Conservation (phyloP, 2,113 vertebrate genomes). For the Chloropsis hardwickii region DNA sequence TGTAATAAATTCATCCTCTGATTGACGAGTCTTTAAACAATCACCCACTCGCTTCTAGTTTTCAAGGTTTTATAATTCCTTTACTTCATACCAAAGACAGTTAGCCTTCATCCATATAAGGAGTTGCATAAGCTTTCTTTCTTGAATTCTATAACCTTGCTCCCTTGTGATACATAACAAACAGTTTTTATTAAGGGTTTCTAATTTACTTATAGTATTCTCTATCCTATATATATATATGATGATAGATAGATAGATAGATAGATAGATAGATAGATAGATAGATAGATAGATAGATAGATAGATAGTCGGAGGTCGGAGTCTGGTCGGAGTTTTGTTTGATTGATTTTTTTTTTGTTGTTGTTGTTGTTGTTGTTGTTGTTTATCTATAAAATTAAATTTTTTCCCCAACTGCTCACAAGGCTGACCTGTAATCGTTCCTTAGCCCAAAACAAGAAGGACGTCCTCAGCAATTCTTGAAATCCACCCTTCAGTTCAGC, state of each 20-base stretch:
- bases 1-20: not conserved
- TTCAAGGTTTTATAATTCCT: not conserved
- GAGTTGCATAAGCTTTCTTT: not conserved
- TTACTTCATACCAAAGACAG: not conserved
- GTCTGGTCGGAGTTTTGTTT: not conserved
- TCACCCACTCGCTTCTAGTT: not conserved
- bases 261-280: no score
- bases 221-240: not conserved
- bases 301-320: no score
- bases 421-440: not conserved
- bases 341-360: not conserved
- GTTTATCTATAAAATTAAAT: not conserved
- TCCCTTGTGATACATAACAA: not conserved
- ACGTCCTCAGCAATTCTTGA: accelerated
- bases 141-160: not conserved
- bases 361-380: no score
- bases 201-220: not conserved
- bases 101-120: not conserved
- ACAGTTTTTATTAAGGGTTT: not conserved
- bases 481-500: accelerated
- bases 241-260: no score
- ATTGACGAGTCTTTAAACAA: not conserved
- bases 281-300: no score
- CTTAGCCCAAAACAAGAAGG: not conserved
- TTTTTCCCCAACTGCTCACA: not conserved